phyloP scores from a whole-genome alignment of 2,888 invertebrate species.

The Prosapia bicincta region DNA sequence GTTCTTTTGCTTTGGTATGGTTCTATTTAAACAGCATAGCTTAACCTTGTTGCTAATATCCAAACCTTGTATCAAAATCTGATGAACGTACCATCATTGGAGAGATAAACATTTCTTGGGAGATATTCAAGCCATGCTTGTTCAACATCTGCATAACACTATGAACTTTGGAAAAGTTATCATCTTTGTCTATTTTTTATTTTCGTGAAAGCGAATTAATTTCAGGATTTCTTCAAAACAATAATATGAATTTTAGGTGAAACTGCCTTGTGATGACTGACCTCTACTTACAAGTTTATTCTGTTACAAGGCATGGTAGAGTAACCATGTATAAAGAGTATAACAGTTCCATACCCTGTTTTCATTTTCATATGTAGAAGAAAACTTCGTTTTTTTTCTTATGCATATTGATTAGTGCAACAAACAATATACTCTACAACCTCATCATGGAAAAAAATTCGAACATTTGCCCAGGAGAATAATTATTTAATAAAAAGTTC shows the following conservation, averaged over 20 bases:
- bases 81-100: constrained; percentile 38
- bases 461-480: not conserved
- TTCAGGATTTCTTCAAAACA: constrained; percentile 36
- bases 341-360: constrained; percentile 10
- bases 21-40: constrained; percentile 30
- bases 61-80: constrained; percentile 39
- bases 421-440: constrained; percentile 11
- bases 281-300: constrained; percentile 35
- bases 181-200: constrained; percentile 31
- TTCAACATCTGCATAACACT: constrained; percentile 33
- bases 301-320: constrained; percentile 31
- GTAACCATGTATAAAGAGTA: constrained; percentile 35
- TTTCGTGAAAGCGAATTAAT: constrained; percentile 38
- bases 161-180: constrained; percentile 24
- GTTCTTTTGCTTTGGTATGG: constrained; percentile 27
- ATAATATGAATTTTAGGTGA: constrained; percentile 35
- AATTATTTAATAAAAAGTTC: not conserved
- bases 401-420: constrained; percentile 22
- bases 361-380: constrained; percentile 31
- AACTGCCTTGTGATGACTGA: constrained; percentile 31
- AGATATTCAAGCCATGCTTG: constrained; percentile 34
- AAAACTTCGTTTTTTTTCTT: constrained; percentile 31
- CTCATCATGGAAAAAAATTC: not conserved
- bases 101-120: constrained; percentile 33
- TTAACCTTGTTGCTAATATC: constrained; percentile 33